A percentile compares a stretch with the other conserved stretches of the same genome.
These are phyloP conservation scores for Amblyjoppa fuscipennis DNA, from an alignment of 2,888 invertebrate species.

Conservation along the genomic window DNA sequence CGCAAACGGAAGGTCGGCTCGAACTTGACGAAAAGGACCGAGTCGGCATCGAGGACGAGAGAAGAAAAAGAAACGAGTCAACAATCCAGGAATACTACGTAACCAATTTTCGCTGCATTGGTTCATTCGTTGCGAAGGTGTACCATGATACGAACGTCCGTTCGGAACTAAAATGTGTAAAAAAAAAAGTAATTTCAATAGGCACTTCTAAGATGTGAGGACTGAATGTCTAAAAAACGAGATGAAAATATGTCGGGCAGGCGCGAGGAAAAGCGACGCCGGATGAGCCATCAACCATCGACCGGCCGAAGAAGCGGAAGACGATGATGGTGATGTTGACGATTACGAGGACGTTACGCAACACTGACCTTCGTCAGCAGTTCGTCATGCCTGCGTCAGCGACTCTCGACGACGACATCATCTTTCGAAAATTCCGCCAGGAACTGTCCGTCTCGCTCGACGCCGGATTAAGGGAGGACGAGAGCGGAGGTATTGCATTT, in stretches of 20 bases:
- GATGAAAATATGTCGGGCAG: background rate
- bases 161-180: too few species aligned
- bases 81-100: too few species aligned
- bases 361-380: conserved; percentile 81
- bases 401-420: conserved; percentile 66
- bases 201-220: too few species aligned
- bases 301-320: conserved; percentile 41
- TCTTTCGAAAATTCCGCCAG: conserved; percentile 62
- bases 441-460: conserved; percentile 19
- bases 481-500: conserved; percentile 11
- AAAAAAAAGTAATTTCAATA: too few species aligned
- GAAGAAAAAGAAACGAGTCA: background rate
- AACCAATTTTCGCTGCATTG: too few species aligned
- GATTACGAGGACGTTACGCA: conserved; percentile 77
- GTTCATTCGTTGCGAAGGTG: background rate
- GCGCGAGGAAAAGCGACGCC: conserved; percentile 3
- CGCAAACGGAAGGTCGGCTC: conserved; percentile 16
- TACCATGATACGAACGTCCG: too few species aligned
- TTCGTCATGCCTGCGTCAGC: conserved; percentile 78
- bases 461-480: background rate
- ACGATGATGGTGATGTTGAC: conserved; percentile 35
- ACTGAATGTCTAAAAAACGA: too few species aligned
- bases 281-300: conserved; percentile 42
- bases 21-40: conserved; percentile 41
- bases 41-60: background rate